A percentile compares a stretch with the other conserved stretches of the same genome.
Evolutionary conservation across 2,113 vertebrate genomes (phyloP).

Genomic region (Struthio camelus): DNA sequence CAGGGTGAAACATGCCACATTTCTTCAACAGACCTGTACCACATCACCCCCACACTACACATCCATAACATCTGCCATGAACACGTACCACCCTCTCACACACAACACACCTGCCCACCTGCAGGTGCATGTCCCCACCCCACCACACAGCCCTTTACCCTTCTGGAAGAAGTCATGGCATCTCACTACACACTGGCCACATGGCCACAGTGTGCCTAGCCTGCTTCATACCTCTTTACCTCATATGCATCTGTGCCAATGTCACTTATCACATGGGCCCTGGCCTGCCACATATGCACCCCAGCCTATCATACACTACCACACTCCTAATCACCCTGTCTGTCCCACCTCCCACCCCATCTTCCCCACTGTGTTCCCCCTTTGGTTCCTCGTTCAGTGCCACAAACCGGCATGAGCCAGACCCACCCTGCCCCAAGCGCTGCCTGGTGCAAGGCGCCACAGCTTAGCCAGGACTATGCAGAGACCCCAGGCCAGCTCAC

Average conservation of each 20-base stretch:
- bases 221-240: background rate
- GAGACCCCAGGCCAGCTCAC: slow-evolving; percentile 72
- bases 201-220: rapidly evolving
- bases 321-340: background rate
- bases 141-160: background rate
- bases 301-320: rapidly evolving
- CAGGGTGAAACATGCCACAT: background rate
- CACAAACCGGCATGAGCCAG: rapidly evolving
- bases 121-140: rapidly evolving
- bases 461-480: background rate
- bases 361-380: too few species aligned
- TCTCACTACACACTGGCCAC: background rate
- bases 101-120: background rate
- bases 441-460: background rate
- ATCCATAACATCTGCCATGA: rapidly evolving
- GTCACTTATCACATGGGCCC: rapidly evolving
- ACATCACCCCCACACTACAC: rapidly evolving
- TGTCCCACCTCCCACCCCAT: background rate
- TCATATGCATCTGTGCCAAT: background rate
- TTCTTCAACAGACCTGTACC: rapidly evolving
- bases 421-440: background rate
- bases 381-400: background rate
- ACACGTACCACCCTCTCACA: rapidly evolving
- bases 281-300: background rate
- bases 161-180: rapidly evolving